Evolutionary conservation across 2,113 vertebrate genomes (phyloP).

Genomic region (Poeciliopsis prolifica): DNA sequence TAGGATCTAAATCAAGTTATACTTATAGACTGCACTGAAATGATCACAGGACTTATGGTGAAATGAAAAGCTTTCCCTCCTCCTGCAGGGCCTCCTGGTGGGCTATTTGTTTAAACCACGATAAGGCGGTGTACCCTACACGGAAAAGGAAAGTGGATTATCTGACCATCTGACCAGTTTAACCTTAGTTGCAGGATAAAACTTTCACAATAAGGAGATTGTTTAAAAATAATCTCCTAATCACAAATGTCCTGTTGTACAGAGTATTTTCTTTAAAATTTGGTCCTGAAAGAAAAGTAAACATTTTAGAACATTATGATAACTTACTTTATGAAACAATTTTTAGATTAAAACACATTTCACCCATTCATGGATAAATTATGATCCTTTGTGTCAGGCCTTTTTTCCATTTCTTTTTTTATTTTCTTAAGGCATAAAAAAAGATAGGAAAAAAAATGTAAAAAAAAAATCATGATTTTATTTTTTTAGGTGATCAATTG

Average conservation of each 20-base stretch:
- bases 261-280: constrained; percentile 30
- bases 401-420: no score
- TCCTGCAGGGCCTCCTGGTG: constrained; percentile 4
- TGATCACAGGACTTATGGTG: background rate
- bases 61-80: constrained; percentile 19
- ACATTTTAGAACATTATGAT: background rate
- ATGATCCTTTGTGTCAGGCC: no score
- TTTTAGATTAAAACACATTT: background rate
- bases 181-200: no score
- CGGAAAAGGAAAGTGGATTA: constrained; percentile 14
- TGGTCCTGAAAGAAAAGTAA: constrained; percentile 42
- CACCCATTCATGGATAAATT: no score
- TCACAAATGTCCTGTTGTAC: constrained; percentile 27
- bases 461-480: no score
- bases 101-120: constrained; percentile 32
- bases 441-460: no score
- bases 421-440: no score
- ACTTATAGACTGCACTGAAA: constrained; percentile 22
- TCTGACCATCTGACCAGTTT: background rate
- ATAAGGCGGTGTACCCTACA: constrained; percentile 9
- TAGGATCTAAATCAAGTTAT: constrained; percentile 37
- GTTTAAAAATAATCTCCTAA: constrained; percentile 27
- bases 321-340: background rate
- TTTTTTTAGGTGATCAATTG: no score
- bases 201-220: constrained; percentile 9